Percentiles rank a stretch among this genome's conserved stretches.
Conservation (phyloP, 2,797 vertebrate species). For the Vireo griseus region DNA sequence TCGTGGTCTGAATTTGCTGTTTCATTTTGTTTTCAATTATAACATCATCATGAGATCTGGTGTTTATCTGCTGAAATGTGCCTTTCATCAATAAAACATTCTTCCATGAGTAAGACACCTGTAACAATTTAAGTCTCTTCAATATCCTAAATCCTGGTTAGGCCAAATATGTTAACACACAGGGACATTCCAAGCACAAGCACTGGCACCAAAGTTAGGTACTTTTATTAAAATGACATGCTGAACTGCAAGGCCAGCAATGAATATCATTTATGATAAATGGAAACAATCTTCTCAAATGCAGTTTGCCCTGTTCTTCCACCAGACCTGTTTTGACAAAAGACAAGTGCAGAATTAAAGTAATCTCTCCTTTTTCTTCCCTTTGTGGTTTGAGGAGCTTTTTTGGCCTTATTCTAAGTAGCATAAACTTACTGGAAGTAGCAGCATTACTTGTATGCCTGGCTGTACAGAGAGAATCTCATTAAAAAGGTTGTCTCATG, state of each 20-base stretch:
- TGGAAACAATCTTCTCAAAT: constrained; percentile 3
- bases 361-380: neutral
- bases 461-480: neutral
- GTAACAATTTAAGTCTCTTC: neutral
- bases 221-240: neutral
- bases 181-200: neutral
- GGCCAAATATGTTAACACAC: neutral
- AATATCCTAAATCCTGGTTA: neutral
- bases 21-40: constrained; percentile 46
- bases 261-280: neutral
- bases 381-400: neutral
- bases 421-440: neutral
- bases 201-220: neutral
- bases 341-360: neutral
- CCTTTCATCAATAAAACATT: constrained; percentile 21
- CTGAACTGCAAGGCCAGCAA: neutral
- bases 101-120: neutral
- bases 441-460: neutral
- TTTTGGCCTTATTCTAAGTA: neutral
- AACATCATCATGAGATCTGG: constrained; percentile 10
- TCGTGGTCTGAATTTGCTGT: neutral
- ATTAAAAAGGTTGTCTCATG: neutral
- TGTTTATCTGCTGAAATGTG: constrained; percentile 3
- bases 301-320: neutral
- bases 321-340: neutral